These are phyloP conservation scores for Malurus leucopterus DNA, from an alignment of 2,797 vertebrate species.

Conservation along the genomic window DNA sequence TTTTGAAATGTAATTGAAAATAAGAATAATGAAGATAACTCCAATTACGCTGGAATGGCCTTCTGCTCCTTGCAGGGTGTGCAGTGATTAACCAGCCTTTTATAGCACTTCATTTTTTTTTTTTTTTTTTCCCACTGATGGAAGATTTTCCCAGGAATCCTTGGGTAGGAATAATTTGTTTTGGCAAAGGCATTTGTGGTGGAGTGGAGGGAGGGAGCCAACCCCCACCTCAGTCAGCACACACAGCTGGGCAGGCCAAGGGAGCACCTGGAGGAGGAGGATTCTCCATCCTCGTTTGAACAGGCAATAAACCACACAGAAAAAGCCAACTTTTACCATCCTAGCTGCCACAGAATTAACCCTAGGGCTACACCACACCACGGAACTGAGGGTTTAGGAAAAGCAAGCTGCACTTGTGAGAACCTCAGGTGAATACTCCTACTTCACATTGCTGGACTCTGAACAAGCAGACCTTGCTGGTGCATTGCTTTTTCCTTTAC, in stretches of 20 bases:
- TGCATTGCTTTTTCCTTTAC: background rate
- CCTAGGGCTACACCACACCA: background rate
- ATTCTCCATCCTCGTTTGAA: background rate
- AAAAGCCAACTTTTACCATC: background rate
- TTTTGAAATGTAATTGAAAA: slow-evolving; percentile 55
- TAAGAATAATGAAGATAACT: slow-evolving; percentile 56
- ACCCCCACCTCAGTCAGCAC: background rate
- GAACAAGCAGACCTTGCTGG: background rate
- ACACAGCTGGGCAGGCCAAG: background rate
- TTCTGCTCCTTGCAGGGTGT: slow-evolving; percentile 33
- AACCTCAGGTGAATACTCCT: background rate
- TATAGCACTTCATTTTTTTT: background rate
- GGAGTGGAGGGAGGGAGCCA: background rate
- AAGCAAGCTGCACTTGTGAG: background rate
- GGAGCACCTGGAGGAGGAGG: background rate
- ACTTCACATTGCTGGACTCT: background rate
- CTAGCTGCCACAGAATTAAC: background rate
- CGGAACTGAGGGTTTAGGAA: background rate
- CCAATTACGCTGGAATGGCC: slow-evolving; percentile 42
- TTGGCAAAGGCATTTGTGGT: background rate
- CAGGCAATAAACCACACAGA: background rate
- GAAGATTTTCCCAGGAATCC: slow-evolving; percentile 30
- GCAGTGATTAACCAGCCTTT: slow-evolving; percentile 37
- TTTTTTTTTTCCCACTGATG: background rate
- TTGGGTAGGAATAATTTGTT: slow-evolving; percentile 20